Conservation (phyloP, 1,140 invertebrate species). For the Drosophila repleta region DNA sequence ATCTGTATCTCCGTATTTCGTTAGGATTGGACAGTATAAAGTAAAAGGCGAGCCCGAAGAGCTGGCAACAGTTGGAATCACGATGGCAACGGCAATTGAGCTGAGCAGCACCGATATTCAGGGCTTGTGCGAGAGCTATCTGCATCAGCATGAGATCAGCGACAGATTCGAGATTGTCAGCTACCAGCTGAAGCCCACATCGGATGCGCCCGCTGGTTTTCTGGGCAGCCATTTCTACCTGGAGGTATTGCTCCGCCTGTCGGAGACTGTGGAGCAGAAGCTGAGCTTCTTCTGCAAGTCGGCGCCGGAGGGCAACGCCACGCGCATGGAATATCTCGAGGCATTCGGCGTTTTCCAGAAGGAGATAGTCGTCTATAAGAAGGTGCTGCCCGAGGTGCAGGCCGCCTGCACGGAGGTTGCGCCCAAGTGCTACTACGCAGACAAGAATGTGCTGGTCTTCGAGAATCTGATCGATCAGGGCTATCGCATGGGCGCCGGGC, state of each 20-base stretch:
- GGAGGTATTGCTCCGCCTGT: slow-evolving; percentile 49
- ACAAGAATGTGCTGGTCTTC: slow-evolving; percentile 84
- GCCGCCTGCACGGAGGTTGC: slow-evolving; percentile 61
- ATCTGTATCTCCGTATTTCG: not conserved
- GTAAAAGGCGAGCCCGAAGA: not conserved
- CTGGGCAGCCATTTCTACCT: slow-evolving; percentile 84
- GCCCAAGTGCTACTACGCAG: slow-evolving; percentile 84
- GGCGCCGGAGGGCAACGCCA: slow-evolving; percentile 81
- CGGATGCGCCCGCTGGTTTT: slow-evolving; percentile 84
- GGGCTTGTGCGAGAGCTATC: slow-evolving; percentile 82
- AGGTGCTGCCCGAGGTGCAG: slow-evolving; percentile 80
- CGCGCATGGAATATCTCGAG: slow-evolving; percentile 83
- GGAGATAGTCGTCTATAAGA: slow-evolving; percentile 84
- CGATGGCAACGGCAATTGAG: slow-evolving; percentile 84
- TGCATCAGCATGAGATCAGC: slow-evolving; percentile 73
- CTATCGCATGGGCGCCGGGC: slow-evolving; percentile 77
- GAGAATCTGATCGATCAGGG: slow-evolving; percentile 84
- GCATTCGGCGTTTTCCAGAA: slow-evolving; percentile 85
- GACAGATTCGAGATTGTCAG: slow-evolving; percentile 60
- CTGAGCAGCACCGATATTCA: slow-evolving; percentile 84
- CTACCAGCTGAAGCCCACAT: slow-evolving; percentile 59
- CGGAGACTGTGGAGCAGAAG: slow-evolving; percentile 36
- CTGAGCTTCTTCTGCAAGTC: slow-evolving; percentile 85
- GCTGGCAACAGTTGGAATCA: slow-evolving; percentile 42
- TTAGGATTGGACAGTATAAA: slow-evolving; percentile 44